These are phyloP conservation scores for Drosophila nigrodunni DNA, from an alignment of 1,140 invertebrate species.

Conservation along the genomic window DNA sequence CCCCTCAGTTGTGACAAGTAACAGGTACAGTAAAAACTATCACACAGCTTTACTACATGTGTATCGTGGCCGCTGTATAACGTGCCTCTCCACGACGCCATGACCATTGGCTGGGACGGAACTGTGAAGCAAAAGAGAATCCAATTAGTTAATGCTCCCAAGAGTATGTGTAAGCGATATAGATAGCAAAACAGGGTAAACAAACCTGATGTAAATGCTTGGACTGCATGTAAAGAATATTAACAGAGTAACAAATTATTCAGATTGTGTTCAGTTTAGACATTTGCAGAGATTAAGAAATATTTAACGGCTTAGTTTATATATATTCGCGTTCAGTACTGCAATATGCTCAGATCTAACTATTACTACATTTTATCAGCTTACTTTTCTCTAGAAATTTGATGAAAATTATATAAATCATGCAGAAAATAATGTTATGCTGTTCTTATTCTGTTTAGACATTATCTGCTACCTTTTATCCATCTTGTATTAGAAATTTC, in stretches of 20 bases:
- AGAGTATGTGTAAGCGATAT: neutral
- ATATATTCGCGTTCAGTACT: no score
- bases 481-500: no score
- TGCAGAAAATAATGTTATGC: no score
- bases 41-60: conserved; percentile 88
- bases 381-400: no score
- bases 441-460: no score
- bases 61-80: conserved; percentile 96
- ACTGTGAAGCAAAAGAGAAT: conserved; percentile 86
- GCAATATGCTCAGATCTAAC: no score
- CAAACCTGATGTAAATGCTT: conserved; percentile 84
- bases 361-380: no score
- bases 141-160: conserved; percentile 6
- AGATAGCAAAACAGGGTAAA: conserved; percentile 16
- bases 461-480: no score
- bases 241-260: conserved; percentile 21
- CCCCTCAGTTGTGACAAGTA: conserved; percentile 20
- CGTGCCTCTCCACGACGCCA: conserved; percentile 94
- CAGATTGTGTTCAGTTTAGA: neutral
- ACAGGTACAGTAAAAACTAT: conserved; percentile 21
- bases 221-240: conserved; percentile 73
- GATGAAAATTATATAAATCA: no score
- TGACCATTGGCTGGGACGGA: conserved; percentile 96
- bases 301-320: neutral
- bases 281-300: no score